A percentile compares a stretch with the other conserved stretches of the same genome.
Conservation (phyloP, 2,797 vertebrate genomes). For the Siniperca undulata region DNA sequence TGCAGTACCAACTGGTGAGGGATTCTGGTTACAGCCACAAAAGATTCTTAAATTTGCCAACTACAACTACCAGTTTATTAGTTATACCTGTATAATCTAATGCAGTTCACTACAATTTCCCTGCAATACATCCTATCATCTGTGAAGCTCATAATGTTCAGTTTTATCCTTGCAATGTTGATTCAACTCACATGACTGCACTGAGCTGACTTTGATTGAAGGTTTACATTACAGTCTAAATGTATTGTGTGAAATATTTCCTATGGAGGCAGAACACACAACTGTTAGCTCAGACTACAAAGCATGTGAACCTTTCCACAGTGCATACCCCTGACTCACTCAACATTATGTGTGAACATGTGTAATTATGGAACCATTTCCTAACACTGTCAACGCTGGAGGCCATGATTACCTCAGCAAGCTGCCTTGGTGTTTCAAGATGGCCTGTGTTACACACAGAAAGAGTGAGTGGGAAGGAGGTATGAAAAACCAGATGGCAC, state of each 20-base stretch:
- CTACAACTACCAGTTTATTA: neutral
- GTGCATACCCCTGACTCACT: constrained; percentile 58
- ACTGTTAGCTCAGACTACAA: constrained; percentile 30
- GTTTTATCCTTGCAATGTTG: neutral
- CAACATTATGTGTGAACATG: constrained; percentile 50
- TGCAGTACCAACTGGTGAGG: neutral
- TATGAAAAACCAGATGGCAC: constrained; percentile 74
- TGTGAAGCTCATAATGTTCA: neutral
- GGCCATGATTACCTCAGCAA: constrained; percentile 71
- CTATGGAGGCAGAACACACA: constrained; percentile 1
- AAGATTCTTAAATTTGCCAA: too few relatives aligned
- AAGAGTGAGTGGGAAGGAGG: constrained; percentile 65
- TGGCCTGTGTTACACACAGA: constrained; percentile 47
- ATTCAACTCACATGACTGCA: constrained; percentile 8
- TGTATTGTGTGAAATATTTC: neutral
- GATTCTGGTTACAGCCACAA: constrained; percentile 1
- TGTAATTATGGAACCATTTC: constrained; percentile 66
- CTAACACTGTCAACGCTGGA: constrained; percentile 50
- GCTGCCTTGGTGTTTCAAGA: constrained; percentile 58
- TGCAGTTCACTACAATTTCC: neutral
- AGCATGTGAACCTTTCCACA: constrained; percentile 27
- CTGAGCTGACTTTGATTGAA: constrained; percentile 5
- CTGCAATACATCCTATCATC: neutral
- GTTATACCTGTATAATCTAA: neutral
- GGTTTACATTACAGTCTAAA: neutral